Base-by-base conservation (phyloP, 2,888 invertebrate species). In the Desoria tigrina region DNA sequence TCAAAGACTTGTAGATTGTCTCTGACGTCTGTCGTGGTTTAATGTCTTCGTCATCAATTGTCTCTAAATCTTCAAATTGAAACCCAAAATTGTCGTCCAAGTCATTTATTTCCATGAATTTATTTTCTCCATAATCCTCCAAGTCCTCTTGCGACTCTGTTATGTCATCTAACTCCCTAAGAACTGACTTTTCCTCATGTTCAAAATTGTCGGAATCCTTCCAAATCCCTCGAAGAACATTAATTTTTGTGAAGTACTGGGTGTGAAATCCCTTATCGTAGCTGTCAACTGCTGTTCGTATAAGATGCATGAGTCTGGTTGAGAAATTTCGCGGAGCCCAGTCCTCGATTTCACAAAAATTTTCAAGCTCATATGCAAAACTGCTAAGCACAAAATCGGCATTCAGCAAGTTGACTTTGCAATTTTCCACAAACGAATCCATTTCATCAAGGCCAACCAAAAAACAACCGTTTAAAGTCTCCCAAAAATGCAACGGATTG, bases 171-270 rank as follows among this genome's bases (percentile, higher is more conserved):
- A 74, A 49, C 49, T 72, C 71, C 50, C 64, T 65, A 21, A 72
- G 39, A 2, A 59, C 63, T 1, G 56, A 63, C 42, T 61, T 66
- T 50, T 70, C 72, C 11, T 68, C 62, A 7, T 32, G 49, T 1
- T 64, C 65, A 37, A 63, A 66, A n/a, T 54, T 51, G 2, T 60
- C 67, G 1, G 51, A 50, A 32, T 56, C 65, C 60, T 66, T 65
- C 71, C 70, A 71, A 6, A 73, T 42, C 9, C 70, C 71, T 21
- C 69, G 64, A 1, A 75, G 66, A 11, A 74, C 65, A 58, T 75
- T 75, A 6, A 67, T 69, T 63, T 69, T 71, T 24, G 74, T 74
- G 32, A 74, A 75, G 27, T 74, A 75, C 23, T 75, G 70, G 1
- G 68, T 28, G 56, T 74, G 72, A 42, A 74, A 75, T 11, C 73